phyloP scores from a whole-genome alignment of 30 jellyfish, hydroid and myxozoan species.

The Calvadosia cruxmelitensis region DNA sequence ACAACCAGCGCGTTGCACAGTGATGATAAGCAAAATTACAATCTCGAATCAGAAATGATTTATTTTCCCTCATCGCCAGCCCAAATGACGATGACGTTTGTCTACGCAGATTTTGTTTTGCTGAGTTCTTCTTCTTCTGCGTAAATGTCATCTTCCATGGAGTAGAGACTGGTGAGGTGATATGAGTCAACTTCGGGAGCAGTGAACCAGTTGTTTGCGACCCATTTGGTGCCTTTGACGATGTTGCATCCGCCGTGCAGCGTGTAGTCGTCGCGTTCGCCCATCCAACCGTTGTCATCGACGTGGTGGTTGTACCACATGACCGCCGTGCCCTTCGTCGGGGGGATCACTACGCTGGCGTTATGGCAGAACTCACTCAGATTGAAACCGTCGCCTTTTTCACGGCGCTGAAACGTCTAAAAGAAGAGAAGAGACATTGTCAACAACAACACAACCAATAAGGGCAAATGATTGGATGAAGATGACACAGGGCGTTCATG shows the following conservation, averaged over 20 bases:
- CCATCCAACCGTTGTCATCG: slow-evolving; percentile 89
- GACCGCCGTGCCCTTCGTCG: slow-evolving; percentile 93
- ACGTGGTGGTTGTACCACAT: slow-evolving; percentile 95
- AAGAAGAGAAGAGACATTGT: neutral
- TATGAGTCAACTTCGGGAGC: slow-evolving; percentile 88
- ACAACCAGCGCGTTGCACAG: no score
- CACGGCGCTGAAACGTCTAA: slow-evolving; percentile 68
- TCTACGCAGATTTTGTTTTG: no score
- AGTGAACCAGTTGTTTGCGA: slow-evolving; percentile 88
- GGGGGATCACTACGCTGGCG: slow-evolving; percentile 66
- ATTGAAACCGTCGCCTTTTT: slow-evolving; percentile 70
- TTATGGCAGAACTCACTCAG: slow-evolving; percentile 87
- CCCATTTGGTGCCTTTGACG: slow-evolving; percentile 84
- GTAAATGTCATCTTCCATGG: slow-evolving; percentile 38
- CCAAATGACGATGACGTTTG: no score
- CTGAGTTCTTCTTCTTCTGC: slow-evolving; percentile 20
- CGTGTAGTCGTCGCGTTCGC: slow-evolving; percentile 56
- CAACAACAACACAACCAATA: neutral
- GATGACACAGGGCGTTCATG: neutral
- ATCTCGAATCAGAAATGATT: no score
- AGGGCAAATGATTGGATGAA: neutral
- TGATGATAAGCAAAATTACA: no score
- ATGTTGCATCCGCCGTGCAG: slow-evolving; percentile 98
- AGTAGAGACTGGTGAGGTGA: slow-evolving; percentile 74
- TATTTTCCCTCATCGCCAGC: no score